These are phyloP conservation scores for Oenanthe oenanthe DNA, from an alignment of 2,113 vertebrate species.

Conservation along the genomic window DNA sequence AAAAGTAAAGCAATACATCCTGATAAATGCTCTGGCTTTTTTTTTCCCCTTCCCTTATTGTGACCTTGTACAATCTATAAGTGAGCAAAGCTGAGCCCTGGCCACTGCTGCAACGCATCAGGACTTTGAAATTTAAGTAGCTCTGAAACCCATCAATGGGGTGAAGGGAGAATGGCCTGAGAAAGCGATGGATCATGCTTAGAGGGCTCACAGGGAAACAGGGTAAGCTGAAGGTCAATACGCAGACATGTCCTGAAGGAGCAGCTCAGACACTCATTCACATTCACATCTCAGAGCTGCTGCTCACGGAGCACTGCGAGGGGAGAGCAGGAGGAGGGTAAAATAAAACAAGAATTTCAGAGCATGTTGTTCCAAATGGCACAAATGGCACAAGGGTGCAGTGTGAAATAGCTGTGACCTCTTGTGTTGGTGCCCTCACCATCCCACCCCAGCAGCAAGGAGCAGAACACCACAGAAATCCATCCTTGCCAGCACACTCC, in stretches of 20 bases:
- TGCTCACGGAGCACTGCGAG: constrained; percentile 59
- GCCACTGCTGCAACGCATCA: constrained; percentile 71
- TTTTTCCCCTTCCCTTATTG: constrained; percentile 70
- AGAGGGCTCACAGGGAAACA: constrained; percentile 76
- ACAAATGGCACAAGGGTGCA: background rate
- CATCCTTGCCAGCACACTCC: background rate
- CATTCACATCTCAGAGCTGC: constrained; percentile 74
- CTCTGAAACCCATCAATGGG: constrained; percentile 81
- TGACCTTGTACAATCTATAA: constrained; percentile 86
- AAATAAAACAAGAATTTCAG: constrained; percentile 63
- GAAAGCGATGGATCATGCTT: constrained; percentile 82
- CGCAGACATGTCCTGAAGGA: constrained; percentile 69
- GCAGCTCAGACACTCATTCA: constrained; percentile 69
- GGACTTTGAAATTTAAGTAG: constrained; percentile 82
- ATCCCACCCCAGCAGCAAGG: background rate
- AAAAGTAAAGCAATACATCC: constrained; percentile 88
- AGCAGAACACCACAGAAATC: background rate
- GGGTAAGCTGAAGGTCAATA: constrained; percentile 80
- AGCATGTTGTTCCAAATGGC: constrained; percentile 16
- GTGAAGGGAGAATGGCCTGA: constrained; percentile 82
- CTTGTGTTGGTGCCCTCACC: background rate
- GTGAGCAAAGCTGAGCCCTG: constrained; percentile 71
- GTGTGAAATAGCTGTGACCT: background rate
- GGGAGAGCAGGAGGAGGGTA: constrained; percentile 17
- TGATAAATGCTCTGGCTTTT: constrained; percentile 79